Percentiles rank a stretch among this genome's conserved stretches.
Evolutionary conservation across 2,113 vertebrate species (phyloP).

Genomic region (Indicator indicator): DNA sequence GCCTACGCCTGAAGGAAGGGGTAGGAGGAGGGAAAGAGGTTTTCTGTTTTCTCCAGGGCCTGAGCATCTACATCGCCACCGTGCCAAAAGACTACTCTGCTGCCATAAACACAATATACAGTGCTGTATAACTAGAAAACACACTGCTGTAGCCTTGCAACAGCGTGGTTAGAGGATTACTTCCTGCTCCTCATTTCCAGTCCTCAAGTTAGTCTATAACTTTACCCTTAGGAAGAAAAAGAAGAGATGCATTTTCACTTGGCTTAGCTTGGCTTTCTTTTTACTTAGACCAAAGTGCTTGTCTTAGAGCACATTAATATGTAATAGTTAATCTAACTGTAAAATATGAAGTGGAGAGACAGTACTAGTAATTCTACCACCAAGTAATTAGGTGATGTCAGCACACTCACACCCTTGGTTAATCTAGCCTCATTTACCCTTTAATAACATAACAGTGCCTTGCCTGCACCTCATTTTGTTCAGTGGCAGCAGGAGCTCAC

Average conservation of each 20-base stretch:
- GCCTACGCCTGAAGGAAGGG: not conserved
- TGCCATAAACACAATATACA: not conserved
- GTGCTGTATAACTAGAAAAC: not conserved
- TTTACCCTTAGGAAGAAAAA: not conserved
- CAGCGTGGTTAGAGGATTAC: not conserved
- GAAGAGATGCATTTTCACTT: not conserved
- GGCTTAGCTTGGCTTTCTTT: not conserved
- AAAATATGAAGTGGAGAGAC: conserved; percentile 51
- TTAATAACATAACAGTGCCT: not conserved
- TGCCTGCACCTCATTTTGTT: not conserved
- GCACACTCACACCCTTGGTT: conserved; percentile 2
- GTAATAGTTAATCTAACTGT: conserved; percentile 63
- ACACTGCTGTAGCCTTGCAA: not conserved
- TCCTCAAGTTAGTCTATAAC: not conserved
- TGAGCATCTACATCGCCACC: not conserved
- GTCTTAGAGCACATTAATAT: not conserved
- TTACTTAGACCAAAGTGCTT: not conserved
- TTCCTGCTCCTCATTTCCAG: not conserved
- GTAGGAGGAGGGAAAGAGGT: not conserved
- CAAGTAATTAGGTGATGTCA: conserved; percentile 47
- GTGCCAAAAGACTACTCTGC: not conserved
- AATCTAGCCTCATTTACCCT: not conserved
- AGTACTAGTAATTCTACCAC: conserved; percentile 1
- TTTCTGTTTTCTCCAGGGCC: not conserved
- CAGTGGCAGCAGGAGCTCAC: not conserved